A percentile compares a stretch with the other conserved stretches of the same genome.
Evolutionary conservation across 2,113 vertebrate species (phyloP).

Genomic region (Elaphurus davidianus): DNA sequence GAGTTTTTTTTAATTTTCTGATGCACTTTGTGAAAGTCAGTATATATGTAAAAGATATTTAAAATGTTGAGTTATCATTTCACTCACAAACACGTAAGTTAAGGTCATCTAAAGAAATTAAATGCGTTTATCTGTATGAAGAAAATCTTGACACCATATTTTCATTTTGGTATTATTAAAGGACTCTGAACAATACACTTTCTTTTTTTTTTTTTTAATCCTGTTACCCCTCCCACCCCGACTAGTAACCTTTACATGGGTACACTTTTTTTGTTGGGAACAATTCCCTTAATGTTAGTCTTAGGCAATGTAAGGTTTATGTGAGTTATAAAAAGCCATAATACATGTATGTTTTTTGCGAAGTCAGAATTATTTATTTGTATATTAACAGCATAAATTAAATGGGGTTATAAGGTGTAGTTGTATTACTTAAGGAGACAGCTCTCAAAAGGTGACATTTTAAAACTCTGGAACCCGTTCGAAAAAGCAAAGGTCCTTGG

Average conservation of each 20-base stretch:
- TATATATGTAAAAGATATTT: constrained; percentile 99
- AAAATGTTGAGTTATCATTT: constrained; percentile 96
- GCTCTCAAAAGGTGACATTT: constrained; percentile 60
- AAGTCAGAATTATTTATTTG: constrained; percentile 67
- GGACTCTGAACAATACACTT: constrained; percentile 87
- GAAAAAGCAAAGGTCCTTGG: background rate
- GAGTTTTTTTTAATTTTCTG: constrained; percentile 90
- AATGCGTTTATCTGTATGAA: constrained; percentile 99
- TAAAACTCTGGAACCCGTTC: constrained; percentile 22
- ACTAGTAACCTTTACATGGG: constrained; percentile 45
- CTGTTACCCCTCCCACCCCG: background rate
- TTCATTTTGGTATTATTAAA: constrained; percentile 99
- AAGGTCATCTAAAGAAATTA: constrained; percentile 93
- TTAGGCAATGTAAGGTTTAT: constrained; percentile 63
- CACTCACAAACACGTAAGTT: constrained; percentile 91
- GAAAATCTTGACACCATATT: constrained; percentile 96
- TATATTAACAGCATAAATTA: constrained; percentile 54
- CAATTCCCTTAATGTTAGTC: constrained; percentile 53
- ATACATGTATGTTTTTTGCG: constrained; percentile 2
- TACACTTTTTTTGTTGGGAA: constrained; percentile 42
- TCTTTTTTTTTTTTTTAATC: constrained; percentile 59
- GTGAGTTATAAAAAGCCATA: constrained; percentile 64
- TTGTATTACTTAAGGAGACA: constrained; percentile 60
- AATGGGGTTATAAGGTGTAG: constrained; percentile 68
- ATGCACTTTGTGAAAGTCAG: constrained; percentile 99